phyloP scores from a whole-genome alignment of 2,888 invertebrate genomes.

The Epinotia nisella region DNA sequence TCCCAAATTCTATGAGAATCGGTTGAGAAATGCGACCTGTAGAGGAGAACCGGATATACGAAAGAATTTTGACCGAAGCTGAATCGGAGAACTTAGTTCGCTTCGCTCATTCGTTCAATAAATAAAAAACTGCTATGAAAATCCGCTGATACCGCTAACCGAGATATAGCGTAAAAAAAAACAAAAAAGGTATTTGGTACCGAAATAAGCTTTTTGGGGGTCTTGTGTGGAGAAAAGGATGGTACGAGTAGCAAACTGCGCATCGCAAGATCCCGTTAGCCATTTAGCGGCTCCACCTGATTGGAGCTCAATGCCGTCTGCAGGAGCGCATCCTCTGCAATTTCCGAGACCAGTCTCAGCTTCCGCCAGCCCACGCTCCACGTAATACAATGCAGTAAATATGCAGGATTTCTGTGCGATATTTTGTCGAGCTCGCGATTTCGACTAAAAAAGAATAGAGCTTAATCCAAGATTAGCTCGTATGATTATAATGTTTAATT shows the following conservation, averaged over 20 bases:
- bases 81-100: no score
- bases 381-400: slow-evolving; percentile 45
- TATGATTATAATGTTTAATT: no score
- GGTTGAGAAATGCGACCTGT: no score
- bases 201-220: background rate
- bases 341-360: slow-evolving; percentile 75
- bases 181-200: background rate
- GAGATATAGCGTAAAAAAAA: no score
- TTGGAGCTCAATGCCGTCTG: slow-evolving; percentile 80
- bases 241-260: slow-evolving; percentile 25
- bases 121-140: no score
- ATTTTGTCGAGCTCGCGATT: background rate
- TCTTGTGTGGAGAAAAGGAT: background rate
- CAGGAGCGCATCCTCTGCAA: slow-evolving; percentile 75
- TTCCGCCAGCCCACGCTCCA: slow-evolving; percentile 64
- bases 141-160: no score
- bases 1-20: no score
- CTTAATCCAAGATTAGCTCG: background rate
- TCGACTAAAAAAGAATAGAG: background rate
- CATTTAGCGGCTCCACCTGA: slow-evolving; percentile 64
- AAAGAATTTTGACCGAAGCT: no score
- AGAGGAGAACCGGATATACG: no score
- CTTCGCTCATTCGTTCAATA: no score
- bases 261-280: slow-evolving; percentile 43
- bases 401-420: slow-evolving; percentile 44